Conservation (phyloP, 2,797 vertebrate species). For the Paguma larvata region DNA sequence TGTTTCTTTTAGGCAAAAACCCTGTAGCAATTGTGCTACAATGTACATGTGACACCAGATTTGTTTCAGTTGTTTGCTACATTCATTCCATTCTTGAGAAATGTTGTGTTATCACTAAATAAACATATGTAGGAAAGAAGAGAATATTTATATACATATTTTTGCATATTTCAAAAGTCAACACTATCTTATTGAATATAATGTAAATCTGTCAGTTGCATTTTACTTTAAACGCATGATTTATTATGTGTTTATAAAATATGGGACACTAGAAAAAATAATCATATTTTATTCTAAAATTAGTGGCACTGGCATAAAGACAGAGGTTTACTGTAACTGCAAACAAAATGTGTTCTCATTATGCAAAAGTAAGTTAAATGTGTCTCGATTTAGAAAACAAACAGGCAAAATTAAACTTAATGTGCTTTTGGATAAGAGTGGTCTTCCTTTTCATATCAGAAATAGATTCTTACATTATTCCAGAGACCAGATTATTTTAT, state of each 20-base stretch:
- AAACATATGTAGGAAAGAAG: background rate
- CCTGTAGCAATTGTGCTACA: background rate
- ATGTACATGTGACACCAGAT: background rate
- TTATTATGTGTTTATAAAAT: conserved; percentile 19
- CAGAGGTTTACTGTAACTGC: background rate
- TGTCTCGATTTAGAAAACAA: conserved; percentile 35
- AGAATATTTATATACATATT: background rate
- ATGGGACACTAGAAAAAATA: background rate
- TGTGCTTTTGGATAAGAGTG: conserved; percentile 24
- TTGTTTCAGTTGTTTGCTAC: background rate
- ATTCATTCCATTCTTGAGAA: background rate
- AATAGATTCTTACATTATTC: background rate
- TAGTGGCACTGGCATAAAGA: background rate
- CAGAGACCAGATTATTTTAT: background rate
- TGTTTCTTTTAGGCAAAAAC: background rate
- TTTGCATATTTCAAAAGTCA: conserved; percentile 52
- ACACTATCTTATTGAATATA: background rate
- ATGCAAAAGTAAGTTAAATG: conserved; percentile 18
- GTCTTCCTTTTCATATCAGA: background rate
- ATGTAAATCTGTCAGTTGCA: background rate
- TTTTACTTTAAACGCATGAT: conserved; percentile 51
- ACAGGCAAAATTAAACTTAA: conserved; percentile 29
- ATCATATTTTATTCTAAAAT: conserved; percentile 11
- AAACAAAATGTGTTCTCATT: conserved; percentile 8
- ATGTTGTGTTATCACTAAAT: conserved; percentile 12